Base-by-base conservation (phyloP, 2,797 vertebrate species). In the Platalea minor region DNA sequence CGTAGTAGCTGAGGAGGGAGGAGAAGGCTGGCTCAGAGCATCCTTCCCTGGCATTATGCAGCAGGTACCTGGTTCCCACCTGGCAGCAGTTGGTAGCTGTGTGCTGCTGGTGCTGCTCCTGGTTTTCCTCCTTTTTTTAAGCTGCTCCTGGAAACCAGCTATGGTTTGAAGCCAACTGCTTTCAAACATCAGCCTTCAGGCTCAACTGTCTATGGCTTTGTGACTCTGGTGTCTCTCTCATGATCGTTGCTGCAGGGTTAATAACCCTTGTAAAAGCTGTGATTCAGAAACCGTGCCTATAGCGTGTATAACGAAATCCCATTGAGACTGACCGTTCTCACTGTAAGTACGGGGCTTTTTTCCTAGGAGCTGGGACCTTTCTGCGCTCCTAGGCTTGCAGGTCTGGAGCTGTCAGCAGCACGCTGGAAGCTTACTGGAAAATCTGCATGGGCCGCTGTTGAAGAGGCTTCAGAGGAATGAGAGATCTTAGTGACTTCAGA, bases 251-350 rank as follows among this genome's bases (percentile, higher is more conserved):
- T 69, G 21, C 75, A 72, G 50, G 7, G 41, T 51, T 76, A 37
- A 46, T 33, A 56, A 82, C 0, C 1, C 54, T 8, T 31, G 51
- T 83, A 79, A 39, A 82, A 74, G 23, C 10, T 69, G 23, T 37
- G 73, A 19, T 84, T 81, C 53, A 28, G 48, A 63, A 86, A 59
- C 9, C 23, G 28, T n/a, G 37, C 45, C 15, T 59, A 10, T 33
- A 73, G 57, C 1, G 0, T 3, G 0, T 24, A 5, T 20, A 26
- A 72, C 7, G 43, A 85, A 90, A 78, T 39, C 33, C 20, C 20
- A 4, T 2, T 10, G 50, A 45, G 31, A 33, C 3, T 17, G 46
- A 45, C 35, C 1, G 0, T 59, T 81, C 61, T 82, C 31, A 41
- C 39, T 26, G 25, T 33, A 65, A 73, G 43, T 24, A 18, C 4